Conservation (phyloP, 1,140 invertebrate genomes). For the Drosophila auraria region DNA sequence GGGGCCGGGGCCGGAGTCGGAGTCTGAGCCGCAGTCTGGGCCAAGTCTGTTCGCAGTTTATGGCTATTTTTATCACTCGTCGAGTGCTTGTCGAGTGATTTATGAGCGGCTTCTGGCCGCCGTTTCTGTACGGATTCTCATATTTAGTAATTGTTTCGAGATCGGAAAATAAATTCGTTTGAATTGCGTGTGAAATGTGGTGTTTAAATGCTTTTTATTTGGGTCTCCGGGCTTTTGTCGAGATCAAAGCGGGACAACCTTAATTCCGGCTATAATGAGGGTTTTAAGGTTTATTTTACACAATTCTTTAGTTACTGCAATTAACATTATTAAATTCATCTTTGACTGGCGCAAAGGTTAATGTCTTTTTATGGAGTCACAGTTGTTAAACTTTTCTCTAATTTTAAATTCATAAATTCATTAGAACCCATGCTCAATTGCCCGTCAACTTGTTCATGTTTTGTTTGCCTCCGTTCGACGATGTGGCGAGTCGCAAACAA, state of each 20-base stretch:
- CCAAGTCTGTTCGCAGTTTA: slow-evolving; percentile 46
- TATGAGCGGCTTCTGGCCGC: slow-evolving; percentile 54
- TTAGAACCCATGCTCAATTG: slow-evolving; percentile 41
- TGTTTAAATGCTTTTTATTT: background rate
- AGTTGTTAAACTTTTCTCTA: slow-evolving; percentile 18
- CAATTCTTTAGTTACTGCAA: background rate
- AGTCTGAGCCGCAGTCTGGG: slow-evolving; percentile 28
- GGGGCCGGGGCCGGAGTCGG: background rate
- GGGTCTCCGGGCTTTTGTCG: slow-evolving; percentile 11
- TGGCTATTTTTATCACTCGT: slow-evolving; percentile 65
- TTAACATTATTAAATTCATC: background rate
- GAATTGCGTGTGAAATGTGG: slow-evolving; percentile 33
- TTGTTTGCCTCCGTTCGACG: slow-evolving; percentile 37
- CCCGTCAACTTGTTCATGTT: slow-evolving; percentile 18
- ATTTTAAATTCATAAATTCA: slow-evolving; percentile 25
- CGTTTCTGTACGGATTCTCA: slow-evolving; percentile 34
- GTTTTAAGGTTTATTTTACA: background rate
- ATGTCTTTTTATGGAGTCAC: slow-evolving; percentile 2
- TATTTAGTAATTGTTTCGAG: slow-evolving; percentile 36
- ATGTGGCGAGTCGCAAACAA: slow-evolving; percentile 25
- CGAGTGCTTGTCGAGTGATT: slow-evolving; percentile 61
- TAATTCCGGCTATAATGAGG: slow-evolving; percentile 9
- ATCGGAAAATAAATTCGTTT: slow-evolving; percentile 34
- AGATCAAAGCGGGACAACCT: slow-evolving; percentile 37
- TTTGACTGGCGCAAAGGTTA: slow-evolving; percentile 9